phyloP scores from a whole-genome alignment of 2,797 vertebrate genomes.

The Thalassophryne amazonica region DNA sequence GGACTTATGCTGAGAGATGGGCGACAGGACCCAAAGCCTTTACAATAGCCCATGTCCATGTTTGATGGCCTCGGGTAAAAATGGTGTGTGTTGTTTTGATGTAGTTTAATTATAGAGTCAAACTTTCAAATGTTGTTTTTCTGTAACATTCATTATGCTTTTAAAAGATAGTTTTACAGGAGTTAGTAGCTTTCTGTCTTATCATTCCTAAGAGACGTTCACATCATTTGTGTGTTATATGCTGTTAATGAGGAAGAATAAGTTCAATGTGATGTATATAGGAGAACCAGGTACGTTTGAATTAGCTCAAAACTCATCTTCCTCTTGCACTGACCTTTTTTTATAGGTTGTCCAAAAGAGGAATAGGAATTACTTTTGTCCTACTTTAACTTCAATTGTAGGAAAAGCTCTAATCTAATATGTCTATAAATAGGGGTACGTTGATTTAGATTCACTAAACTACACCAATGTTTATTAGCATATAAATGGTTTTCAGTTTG shows the following conservation, averaged over 20 bases:
- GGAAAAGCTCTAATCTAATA: constrained; percentile 29
- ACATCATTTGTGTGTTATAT: constrained; percentile 10
- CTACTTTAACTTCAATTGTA: constrained; percentile 40
- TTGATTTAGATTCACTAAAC: not conserved
- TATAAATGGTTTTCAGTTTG: not conserved
- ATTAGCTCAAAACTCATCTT: constrained; percentile 25
- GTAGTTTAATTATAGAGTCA: too few species aligned
- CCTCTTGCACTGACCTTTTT: constrained; percentile 33
- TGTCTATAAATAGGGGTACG: constrained; percentile 27
- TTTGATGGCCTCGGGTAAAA: too few species aligned
- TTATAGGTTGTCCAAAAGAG: constrained; percentile 47
- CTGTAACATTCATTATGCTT: constrained; percentile 39
- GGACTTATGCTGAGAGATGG: too few species aligned
- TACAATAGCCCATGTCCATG: too few species aligned
- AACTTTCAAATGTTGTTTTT: too few species aligned
- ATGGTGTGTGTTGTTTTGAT: too few species aligned
- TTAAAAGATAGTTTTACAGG: too few species aligned
- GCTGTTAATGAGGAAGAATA: constrained; percentile 2
- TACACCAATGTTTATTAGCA: too few species aligned
- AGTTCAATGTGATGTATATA: constrained; percentile 6
- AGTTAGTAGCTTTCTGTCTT: constrained; percentile 12
- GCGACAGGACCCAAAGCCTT: too few species aligned
- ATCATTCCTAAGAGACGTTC: constrained; percentile 20
- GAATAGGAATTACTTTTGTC: constrained; percentile 56
- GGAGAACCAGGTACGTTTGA: constrained; percentile 26